Evolutionary conservation across 2,113 vertebrate genomes (phyloP), one percentile per base, ranked within the genome.

Genomic region (Promerops cafer): DNA sequence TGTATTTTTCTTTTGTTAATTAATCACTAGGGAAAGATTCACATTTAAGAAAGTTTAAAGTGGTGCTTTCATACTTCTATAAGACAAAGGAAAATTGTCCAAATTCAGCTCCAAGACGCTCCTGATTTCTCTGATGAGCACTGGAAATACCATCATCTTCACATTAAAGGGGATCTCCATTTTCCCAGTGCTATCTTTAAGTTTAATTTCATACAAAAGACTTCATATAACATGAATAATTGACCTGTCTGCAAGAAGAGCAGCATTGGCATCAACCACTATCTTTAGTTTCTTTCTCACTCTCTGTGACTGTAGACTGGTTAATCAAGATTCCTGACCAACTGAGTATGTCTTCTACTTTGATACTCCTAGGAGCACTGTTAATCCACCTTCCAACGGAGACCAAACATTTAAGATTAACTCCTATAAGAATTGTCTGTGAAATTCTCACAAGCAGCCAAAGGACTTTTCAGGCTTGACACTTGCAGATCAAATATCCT

Each of bases 401-500:
- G 26, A 53, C 16, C 44, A 77, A 81, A 92, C 40, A 90, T 61
- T 90, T 81, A 84, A 95, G 80, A 77, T 80, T 82, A 90, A 63
- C 68, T 83, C 85, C 74, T 80, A 13, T 61, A 75, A 90, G 92
- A 94, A 87, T 93, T 96, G 59, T 42, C 87, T 53, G 56, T 52
- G 83, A 91, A 95, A 96, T 82, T 82, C 83, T 88, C 75, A 47
- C 68, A 87, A 81, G 89, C 89, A 95, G 95, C 68, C 88, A 90
- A 78, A 49, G 76, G 80, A 87, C 83, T 96, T 93, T 78, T 83
- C 91, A 93, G 88, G 72, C 74, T 81, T 87, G 95, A 96, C 81
- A 88, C 91, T 90, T 92, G 50, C 66, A 90, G 95, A 95, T 97
- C 87, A 87, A 78, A 78, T 97, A 60, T 92, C 96, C 75, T 64